A percentile compares a stretch with the other conserved stretches of the same genome.
These are phyloP conservation scores for Ectobius pallidus DNA, from an alignment of 2,888 invertebrate species.

Conservation along the genomic window DNA sequence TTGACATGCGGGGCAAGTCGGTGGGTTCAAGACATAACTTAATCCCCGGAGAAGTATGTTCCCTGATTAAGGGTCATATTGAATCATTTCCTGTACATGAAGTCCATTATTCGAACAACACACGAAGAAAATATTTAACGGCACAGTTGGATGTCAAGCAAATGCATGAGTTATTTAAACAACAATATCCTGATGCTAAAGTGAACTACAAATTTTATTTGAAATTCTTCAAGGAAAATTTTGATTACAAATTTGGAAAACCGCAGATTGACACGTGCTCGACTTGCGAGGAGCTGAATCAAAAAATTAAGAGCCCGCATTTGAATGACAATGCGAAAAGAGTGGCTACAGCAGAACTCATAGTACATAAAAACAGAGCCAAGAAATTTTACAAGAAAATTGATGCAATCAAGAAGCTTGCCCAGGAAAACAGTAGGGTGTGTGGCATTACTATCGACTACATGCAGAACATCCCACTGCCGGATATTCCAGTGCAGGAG, in stretches of 20 bases:
- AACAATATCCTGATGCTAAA: neutral
- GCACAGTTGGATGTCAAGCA: neutral
- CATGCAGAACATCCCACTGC: slow-evolving; percentile 14
- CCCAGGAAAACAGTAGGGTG: no score
- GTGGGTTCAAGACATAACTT: neutral
- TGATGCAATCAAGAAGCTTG: no score
- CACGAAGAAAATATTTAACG: neutral
- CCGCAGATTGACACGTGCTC: neutral
- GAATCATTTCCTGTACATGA: neutral
- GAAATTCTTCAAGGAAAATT: neutral
- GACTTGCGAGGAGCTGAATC: neutral
- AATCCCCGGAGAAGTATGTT: neutral
- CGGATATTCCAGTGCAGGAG: slow-evolving; percentile 22
- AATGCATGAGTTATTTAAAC: neutral
- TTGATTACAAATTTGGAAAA: neutral
- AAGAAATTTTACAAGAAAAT: neutral
- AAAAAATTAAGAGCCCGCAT: neutral
- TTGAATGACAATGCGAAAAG: neutral
- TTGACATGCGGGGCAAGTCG: neutral
- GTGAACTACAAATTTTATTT: neutral
- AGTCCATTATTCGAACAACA: neutral
- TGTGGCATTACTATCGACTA: no score
- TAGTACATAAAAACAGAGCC: neutral
- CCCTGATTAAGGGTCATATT: neutral
- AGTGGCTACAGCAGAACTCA: neutral